Evolutionary conservation across 2,888 invertebrate species (phyloP).

Genomic region (Cotesia congregata): DNA sequence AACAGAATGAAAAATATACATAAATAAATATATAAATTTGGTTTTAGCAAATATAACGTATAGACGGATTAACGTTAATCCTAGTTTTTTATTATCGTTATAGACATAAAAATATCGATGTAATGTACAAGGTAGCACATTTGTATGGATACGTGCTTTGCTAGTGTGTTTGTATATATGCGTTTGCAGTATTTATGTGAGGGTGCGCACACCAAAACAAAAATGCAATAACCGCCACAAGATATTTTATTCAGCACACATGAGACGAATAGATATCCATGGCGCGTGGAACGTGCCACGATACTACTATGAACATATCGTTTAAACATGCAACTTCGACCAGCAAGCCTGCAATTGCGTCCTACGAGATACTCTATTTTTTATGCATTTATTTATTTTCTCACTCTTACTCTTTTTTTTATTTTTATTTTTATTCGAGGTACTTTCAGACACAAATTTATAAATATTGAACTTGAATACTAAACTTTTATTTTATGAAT

Average conservation of each 20-base stretch:
- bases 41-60: background rate
- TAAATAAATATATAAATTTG: no score
- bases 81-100: background rate
- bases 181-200: background rate
- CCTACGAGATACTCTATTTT: constrained; percentile 9
- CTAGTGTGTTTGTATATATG: background rate
- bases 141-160: background rate
- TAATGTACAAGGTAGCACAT: background rate
- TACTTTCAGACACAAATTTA: no score
- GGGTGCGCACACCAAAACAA: constrained; percentile 1
- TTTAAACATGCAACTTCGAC: constrained; percentile 46
- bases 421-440: no score
- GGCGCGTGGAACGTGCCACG: constrained; percentile 42
- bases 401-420: background rate
- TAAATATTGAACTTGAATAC: no score
- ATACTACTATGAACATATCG: constrained; percentile 42
- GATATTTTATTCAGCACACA: constrained; percentile 49
- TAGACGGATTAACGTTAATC: background rate
- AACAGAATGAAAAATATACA: no score
- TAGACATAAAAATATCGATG: background rate
- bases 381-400: background rate
- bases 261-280: constrained; percentile 43
- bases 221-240: constrained; percentile 20
- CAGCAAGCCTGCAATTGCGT: constrained; percentile 29
- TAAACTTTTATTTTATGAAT: no score